phyloP scores from a whole-genome alignment of 37 sponge, comb jelly and placozoan genomes.

The Halisarca cf. caerulea region DNA sequence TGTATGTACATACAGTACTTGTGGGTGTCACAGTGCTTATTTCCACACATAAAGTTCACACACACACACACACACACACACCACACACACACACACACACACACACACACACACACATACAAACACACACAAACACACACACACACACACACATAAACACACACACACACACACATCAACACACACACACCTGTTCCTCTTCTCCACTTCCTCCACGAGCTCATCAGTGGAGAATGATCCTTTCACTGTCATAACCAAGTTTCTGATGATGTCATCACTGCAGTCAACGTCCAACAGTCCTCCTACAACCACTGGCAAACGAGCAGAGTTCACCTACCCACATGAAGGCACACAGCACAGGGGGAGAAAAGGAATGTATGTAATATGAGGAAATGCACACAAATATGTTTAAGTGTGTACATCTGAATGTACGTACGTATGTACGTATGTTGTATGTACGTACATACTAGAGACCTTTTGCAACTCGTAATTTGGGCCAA shows the following conservation, averaged over 20 bases:
- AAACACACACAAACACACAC: background rate
- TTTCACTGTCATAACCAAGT: constrained; percentile 89
- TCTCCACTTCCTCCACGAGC: constrained; percentile 97
- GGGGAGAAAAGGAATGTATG: background rate
- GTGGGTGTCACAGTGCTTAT: no score
- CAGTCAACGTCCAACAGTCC: constrained; percentile 99
- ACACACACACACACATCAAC: background rate
- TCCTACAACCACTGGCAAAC: constrained; percentile 96
- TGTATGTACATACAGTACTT: no score
- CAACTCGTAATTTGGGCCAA: no score
- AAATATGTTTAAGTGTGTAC: no score
- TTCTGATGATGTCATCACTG: constrained; percentile 95
- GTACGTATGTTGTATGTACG: background rate
- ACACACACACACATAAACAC: no score
- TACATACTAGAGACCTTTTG: no score
- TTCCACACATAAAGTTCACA: background rate
- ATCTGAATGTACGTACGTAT: background rate
- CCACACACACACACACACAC: background rate
- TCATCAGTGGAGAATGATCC: constrained; percentile 97
- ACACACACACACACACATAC: background rate
- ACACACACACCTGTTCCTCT: constrained; percentile 76
- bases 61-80: background rate
- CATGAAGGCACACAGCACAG: background rate
- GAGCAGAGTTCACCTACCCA: constrained; percentile 90
- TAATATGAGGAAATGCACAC: constrained; percentile 8